Evolutionary conservation across 1,140 invertebrate genomes (phyloP), one percentile per base, ranked within the genome.

Genomic region (Scaptodrosophila lebanonensis): DNA sequence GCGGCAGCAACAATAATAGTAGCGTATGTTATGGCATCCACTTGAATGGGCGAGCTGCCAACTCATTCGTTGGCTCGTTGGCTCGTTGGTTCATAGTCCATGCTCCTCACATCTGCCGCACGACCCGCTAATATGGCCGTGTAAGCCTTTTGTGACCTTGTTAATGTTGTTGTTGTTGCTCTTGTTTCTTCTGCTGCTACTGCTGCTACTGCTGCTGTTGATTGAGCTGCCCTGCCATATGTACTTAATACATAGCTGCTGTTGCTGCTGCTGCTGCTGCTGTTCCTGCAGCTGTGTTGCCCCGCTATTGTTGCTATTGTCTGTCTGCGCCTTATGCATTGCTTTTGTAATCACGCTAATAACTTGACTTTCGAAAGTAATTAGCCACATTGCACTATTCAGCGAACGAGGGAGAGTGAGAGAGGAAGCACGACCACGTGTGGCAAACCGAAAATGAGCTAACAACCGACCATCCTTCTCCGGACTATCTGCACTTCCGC

Each of bases 271-370:
- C 32, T 53, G 53, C 32, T 51, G 35, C n/a, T 52, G 22, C 3
- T 32, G 49, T 4, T 45, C 17, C 27, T 61, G 36, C 17, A 7
- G 43, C 5, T 29, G 25, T 32, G 25, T 50, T 59, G 64, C 53
- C 62, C 59, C 9, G 35, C n/a, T 52, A 16, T 3, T 32, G 49
- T 4, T 45, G 27, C 27, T 61, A 29, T 17, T n/a, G 43, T 6
- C 9, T 20, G 25, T 29, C 60, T 59, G 64, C 53, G 62, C 59
- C 61, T 69, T 62, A 65, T 75, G 47, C 76, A 70, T 61, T 83
- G 76, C 76, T 66, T 83, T 76, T 83, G 75, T 82, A 82, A 82
- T 82, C 76, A 76, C 75, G 75, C 76, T 83, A 82, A 82, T 83
- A 82, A 83, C 75, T 82, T 82, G 75, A 75, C 76, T 82, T 82